Conservation (phyloP, 2,888 invertebrate genomes). For the Callinectes sapidus region DNA sequence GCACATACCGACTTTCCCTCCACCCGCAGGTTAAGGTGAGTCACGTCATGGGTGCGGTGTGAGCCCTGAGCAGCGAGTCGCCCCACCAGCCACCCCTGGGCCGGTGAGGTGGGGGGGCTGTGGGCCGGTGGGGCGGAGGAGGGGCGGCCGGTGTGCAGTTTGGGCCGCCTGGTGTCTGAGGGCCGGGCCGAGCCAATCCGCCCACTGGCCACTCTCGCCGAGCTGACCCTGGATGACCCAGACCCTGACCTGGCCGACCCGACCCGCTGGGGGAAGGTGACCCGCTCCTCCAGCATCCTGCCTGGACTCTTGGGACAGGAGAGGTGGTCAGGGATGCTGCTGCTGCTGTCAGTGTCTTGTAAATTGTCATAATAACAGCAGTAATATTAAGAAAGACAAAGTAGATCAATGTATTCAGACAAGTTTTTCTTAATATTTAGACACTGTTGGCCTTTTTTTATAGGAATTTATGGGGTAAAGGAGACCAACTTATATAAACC, state of each 20-base stretch:
- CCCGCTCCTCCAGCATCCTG: constrained; percentile 48
- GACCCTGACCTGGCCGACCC: constrained; percentile 45
- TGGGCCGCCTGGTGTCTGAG: constrained; percentile 53
- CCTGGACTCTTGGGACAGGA: no score
- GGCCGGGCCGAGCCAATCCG: constrained; percentile 52
- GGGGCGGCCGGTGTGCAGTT: constrained; percentile 54
- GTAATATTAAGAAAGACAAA: no score
- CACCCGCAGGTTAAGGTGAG: constrained; percentile 54
- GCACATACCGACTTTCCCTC: constrained; percentile 61
- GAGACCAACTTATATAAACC: no score
- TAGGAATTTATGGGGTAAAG: no score
- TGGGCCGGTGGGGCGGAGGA: constrained; percentile 53
- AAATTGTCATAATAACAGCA: no score
- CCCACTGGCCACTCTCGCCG: constrained; percentile 19
- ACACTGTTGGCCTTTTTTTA: no score
- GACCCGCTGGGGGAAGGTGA: constrained; percentile 36
- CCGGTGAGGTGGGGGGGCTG: background rate
- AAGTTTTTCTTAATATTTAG: no score
- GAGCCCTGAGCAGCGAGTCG: background rate
- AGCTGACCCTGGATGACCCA: constrained; percentile 38
- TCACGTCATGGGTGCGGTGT: constrained; percentile 40
- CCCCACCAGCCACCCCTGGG: constrained; percentile 34
- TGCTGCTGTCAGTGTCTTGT: no score
- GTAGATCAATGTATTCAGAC: no score
- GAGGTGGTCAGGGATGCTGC: no score